These are phyloP conservation scores for Laothoe populi DNA, from an alignment of 2,888 invertebrate genomes.

Conservation along the genomic window DNA sequence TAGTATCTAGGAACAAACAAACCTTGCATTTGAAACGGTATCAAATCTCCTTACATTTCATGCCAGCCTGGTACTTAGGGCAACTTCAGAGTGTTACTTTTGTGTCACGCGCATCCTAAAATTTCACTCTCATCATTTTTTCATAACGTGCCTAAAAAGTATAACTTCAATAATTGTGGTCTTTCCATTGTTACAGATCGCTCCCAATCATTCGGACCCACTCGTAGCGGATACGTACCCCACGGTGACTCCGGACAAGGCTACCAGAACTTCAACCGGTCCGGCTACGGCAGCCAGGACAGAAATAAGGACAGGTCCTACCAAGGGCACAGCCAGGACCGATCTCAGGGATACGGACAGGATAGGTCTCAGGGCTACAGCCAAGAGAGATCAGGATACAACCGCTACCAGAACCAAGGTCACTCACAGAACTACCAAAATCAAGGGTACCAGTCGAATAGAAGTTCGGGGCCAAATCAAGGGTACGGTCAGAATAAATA, in stretches of 20 bases:
- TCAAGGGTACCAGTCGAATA: slow-evolving; percentile 36
- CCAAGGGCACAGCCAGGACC: slow-evolving; percentile 28
- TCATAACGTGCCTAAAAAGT: no score
- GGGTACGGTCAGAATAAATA: slow-evolving; percentile 32
- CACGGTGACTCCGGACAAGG: slow-evolving; percentile 39
- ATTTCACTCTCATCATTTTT: no score
- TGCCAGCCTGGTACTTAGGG: no score
- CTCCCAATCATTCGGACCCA: slow-evolving; percentile 68
- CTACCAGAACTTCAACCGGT: slow-evolving; percentile 39
- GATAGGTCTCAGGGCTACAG: slow-evolving; percentile 29
- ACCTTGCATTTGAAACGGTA: no score
- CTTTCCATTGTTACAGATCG: slow-evolving; percentile 67
- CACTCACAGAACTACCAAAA: slow-evolving; percentile 25
- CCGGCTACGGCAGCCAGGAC: slow-evolving; percentile 39
- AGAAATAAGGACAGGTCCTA: slow-evolving; percentile 33
- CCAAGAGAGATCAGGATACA: slow-evolving; percentile 28
- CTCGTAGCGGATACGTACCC: slow-evolving; percentile 67
- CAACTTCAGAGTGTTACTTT: no score
- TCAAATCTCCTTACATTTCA: no score
- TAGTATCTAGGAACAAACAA: no score
- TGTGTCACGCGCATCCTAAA: no score
- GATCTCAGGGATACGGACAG: slow-evolving; percentile 38
- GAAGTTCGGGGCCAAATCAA: slow-evolving; percentile 20
- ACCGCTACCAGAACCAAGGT: slow-evolving; percentile 11
- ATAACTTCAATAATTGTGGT: background rate